Evolutionary conservation across 2,888 invertebrate species (phyloP).

Genomic region (Acleris holmiana): DNA sequence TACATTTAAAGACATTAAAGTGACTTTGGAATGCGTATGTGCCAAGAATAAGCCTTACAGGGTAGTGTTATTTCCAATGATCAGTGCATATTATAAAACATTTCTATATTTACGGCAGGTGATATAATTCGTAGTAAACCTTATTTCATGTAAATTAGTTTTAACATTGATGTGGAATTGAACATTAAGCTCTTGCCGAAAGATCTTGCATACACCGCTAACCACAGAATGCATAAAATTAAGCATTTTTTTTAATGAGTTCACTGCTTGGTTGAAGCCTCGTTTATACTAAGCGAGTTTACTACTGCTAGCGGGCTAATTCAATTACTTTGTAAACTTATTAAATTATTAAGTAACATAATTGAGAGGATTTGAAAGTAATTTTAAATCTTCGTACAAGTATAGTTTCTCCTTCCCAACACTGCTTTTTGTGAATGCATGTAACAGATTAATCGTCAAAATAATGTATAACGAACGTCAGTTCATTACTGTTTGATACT

Average conservation of each 20-base stretch:
- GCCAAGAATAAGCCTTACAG: background rate
- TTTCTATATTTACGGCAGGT: conserved; percentile 22
- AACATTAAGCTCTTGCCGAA: conserved; percentile 20
- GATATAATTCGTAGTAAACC: conserved; percentile 31
- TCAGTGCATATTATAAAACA: conserved; percentile 19
- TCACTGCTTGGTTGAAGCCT: too few relatives aligned
- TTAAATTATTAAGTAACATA: too few relatives aligned
- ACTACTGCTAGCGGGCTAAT: too few relatives aligned
- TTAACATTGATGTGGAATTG: conserved; percentile 25
- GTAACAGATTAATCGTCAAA: too few relatives aligned
- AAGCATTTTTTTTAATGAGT: background rate
- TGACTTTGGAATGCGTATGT: background rate
- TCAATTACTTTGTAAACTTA: too few relatives aligned
- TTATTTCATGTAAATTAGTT: conserved; percentile 9
- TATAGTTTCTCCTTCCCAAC: too few relatives aligned
- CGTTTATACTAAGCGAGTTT: too few relatives aligned
- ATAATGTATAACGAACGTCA: too few relatives aligned
- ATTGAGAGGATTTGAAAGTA: too few relatives aligned
- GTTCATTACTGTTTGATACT: too few relatives aligned
- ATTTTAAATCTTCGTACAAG: too few relatives aligned
- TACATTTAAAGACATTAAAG: background rate
- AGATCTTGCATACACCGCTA: conserved; percentile 9
- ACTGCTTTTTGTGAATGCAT: too few relatives aligned
- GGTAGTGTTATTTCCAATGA: conserved; percentile 8
- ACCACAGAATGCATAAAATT: background rate